These are phyloP conservation scores for Pseudopipra pipra DNA, from an alignment of 2,113 vertebrate species.

Conservation along the genomic window DNA sequence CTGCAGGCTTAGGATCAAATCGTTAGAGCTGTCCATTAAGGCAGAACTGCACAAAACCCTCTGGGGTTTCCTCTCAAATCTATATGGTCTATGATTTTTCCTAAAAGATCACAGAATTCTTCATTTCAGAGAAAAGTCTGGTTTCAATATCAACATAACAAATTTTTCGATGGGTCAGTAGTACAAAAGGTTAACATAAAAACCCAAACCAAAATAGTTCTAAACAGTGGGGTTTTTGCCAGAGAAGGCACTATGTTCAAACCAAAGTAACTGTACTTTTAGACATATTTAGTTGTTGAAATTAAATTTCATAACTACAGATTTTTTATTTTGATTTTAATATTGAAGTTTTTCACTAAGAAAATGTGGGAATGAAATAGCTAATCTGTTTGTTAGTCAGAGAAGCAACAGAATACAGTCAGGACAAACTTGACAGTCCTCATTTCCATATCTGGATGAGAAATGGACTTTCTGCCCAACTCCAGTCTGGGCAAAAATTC, in stretches of 20 bases:
- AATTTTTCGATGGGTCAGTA: not conserved
- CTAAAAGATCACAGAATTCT: not conserved
- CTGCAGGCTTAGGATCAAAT: not conserved
- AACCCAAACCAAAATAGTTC: not conserved
- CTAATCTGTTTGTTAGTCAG: not conserved
- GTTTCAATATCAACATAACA: not conserved
- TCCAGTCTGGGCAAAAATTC: not conserved
- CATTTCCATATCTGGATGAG: not conserved
- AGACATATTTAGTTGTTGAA: not conserved
- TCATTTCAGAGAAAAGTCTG: not conserved
- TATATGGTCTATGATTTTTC: not conserved
- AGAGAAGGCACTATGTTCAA: not conserved
- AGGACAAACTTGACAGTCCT: not conserved
- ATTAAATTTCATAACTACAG: not conserved
- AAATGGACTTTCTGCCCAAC: not conserved
- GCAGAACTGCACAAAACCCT: not conserved
- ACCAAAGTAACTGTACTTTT: not conserved
- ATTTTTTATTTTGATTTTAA: not conserved
- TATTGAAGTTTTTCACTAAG: not conserved
- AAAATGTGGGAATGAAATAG: not conserved
- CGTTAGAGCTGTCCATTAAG: not conserved
- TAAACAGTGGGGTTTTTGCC: not conserved
- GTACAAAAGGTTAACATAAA: not conserved
- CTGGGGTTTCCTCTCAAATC: not conserved
- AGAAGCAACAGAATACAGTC: not conserved